These are phyloP conservation scores for Lethocerus indicus DNA, from an alignment of 1,140 invertebrate species.

Conservation along the genomic window DNA sequence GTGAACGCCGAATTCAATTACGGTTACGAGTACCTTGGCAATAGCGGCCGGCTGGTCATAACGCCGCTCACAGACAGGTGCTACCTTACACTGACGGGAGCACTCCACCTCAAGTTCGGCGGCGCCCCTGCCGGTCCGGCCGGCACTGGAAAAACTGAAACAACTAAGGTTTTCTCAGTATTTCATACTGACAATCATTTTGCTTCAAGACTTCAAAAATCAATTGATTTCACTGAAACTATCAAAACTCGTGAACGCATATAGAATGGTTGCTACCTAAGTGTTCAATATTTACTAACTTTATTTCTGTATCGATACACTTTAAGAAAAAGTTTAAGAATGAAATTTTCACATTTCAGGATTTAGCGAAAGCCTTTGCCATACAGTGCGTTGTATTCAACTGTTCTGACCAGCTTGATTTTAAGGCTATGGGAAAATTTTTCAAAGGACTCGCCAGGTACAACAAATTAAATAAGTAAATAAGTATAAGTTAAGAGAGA, in stretches of 20 bases:
- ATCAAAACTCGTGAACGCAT: not conserved
- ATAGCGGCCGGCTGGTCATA: constrained; percentile 52
- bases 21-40: constrained; percentile 49
- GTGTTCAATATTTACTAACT: not conserved
- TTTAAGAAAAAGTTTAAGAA: not conserved
- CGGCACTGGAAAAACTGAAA: constrained; percentile 60
- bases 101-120: constrained; percentile 49
- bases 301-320: not conserved
- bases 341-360: constrained; percentile 18
- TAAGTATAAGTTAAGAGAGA: no score
- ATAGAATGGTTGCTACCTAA: no score
- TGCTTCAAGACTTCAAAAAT: no score
- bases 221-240: no score
- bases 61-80: constrained; percentile 63
- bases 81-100: constrained; percentile 48
- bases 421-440: constrained; percentile 50
- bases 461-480: no score
- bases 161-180: constrained; percentile 31
- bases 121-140: constrained; percentile 53
- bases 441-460: constrained; percentile 35
- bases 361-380: constrained; percentile 54
- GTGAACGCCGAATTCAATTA: constrained; percentile 43
- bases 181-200: not conserved
- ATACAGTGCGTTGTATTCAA: constrained; percentile 63
- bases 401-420: constrained; percentile 56